Evolutionary conservation across 2,113 vertebrate genomes (phyloP).

Genomic region (Thamnophis sirtalis): DNA sequence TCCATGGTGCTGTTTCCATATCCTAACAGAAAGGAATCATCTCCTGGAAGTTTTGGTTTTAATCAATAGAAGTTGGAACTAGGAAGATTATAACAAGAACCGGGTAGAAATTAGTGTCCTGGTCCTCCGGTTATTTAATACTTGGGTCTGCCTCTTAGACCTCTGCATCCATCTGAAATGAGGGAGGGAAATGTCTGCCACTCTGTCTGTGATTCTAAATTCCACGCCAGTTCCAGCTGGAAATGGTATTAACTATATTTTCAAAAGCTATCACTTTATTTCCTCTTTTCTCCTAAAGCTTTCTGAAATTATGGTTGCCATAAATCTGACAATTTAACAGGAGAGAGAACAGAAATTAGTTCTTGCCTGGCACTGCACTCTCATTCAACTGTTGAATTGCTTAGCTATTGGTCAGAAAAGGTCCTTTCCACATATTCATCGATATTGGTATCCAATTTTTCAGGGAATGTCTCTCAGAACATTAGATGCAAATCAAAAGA

Average conservation of each 20-base stretch:
- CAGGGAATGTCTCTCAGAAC: background rate
- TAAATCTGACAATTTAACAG: slow-evolving; percentile 20
- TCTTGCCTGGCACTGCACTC: background rate
- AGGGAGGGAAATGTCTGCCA: background rate
- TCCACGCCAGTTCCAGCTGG: background rate
- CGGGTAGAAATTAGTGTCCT: background rate
- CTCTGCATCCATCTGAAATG: background rate
- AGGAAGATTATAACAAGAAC: background rate
- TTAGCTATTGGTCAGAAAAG: background rate
- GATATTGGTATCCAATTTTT: background rate
- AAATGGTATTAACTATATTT: slow-evolving; percentile 22
- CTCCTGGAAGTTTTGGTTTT: background rate
- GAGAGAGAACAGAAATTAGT: slow-evolving; percentile 19
- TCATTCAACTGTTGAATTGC: background rate
- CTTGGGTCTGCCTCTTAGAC: background rate
- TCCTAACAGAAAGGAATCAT: background rate
- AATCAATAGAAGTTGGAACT: background rate
- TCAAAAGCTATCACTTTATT: slow-evolving; percentile 22
- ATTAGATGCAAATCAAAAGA: background rate
- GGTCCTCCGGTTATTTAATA: background rate
- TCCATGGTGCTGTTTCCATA: background rate
- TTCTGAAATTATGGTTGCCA: slow-evolving; percentile 8
- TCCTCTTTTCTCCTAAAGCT: background rate
- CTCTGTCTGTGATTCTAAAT: background rate
- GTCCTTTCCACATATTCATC: background rate